Base-by-base conservation (phyloP, 1,140 invertebrate species). In the Ephestia elutella region DNA sequence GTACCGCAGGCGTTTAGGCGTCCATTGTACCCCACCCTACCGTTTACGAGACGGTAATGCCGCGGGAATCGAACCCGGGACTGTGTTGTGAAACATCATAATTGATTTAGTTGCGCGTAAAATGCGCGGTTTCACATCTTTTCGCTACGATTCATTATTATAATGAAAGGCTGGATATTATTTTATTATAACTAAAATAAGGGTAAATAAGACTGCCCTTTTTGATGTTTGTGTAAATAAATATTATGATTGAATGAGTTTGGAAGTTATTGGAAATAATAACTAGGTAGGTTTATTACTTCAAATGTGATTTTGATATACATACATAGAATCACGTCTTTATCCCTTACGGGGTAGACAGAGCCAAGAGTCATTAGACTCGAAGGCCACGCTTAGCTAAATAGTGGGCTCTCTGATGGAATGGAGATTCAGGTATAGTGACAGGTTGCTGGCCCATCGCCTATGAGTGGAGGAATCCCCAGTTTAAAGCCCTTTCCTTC, bases 1-100 rank as follows among this genome's bases (percentile, higher is more conserved):
- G 69, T 73, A 78, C 83, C 81, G 77, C 83, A 82, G 80, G 82
- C 80, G 80, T 83, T 85, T 85, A 82, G 80, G 80, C 80, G 73
- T 60, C 57, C 60, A 84, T 86, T 84, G 81, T 85, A 50, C 70
- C 21, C 60, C 54, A 25, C 65, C 75, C 77, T 67, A 56, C 62
- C 57, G 58, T 61, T 75, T 66, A 32, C 8, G 38, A 44, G 15
- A 20, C 50, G 19, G 20, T n/a, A 53, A n/a, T 53, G 55, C 64
- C 66, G 64, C 66, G 59, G 62, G 65, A 67, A 58, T 69, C 62
- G 63, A 65, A 54, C 59, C 54, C 20, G 17, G 18, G 32, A 17
- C 59, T 55, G 75, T 69, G 73, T 74, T 78, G 64, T 78, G 67
- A 63, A 68, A 73, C 71, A 63, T 66, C 59, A 84, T 82, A 86